Base-by-base conservation (phyloP, 2,888 invertebrate species). In the Auanema sp. region DNA sequence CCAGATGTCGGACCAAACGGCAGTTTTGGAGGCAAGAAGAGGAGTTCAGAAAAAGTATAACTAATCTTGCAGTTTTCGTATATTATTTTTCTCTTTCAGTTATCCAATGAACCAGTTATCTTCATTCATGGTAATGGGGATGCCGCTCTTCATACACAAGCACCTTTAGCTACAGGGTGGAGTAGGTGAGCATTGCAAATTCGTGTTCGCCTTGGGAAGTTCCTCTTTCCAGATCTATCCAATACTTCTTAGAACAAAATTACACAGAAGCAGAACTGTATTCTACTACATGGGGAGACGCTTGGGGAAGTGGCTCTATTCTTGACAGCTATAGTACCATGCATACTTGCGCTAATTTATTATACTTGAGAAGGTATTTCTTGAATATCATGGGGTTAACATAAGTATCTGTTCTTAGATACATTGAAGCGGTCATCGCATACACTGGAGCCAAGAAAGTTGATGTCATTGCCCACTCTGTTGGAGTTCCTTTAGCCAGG, bases 191-290 rank as follows among this genome's bases (percentile, higher is more conserved):
- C n/a, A 23, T 2, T 52, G 8, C n/a, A 21, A 47, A 47, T 8
- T 18, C 24, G 12, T 54, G 23, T 52, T 12, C 51, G 14, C 52
- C 4, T 33, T n/a, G 25, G n/a, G 25, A 10, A 10, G 6, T 18
- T 25, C 2, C 8, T 25, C 16, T 33, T 12, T 55, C 11, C 14
- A 65, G 61, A 25, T 72, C 64, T 11, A 81, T 81, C 49, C 80
- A 81, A 63, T 81, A 81, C 59, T 81, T 81, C 63, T 57, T 82
- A 52, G 81, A 81, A 64, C 81, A 81, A 54, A 82, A 82, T 60
- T 81, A 81, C 69, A 79, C 78, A 3, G 61, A 72, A 55, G 77
- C 80, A 11, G 81, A 81, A 57, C 58, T 81, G 11, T 81, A 81
- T 57, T 74, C 81, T 6, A 81, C 81, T 0, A 82, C 81, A 14